Evolutionary conservation across 2,113 vertebrate genomes (phyloP), one percentile per base, ranked within the genome.

Genomic region (Nothocercus julius): DNA sequence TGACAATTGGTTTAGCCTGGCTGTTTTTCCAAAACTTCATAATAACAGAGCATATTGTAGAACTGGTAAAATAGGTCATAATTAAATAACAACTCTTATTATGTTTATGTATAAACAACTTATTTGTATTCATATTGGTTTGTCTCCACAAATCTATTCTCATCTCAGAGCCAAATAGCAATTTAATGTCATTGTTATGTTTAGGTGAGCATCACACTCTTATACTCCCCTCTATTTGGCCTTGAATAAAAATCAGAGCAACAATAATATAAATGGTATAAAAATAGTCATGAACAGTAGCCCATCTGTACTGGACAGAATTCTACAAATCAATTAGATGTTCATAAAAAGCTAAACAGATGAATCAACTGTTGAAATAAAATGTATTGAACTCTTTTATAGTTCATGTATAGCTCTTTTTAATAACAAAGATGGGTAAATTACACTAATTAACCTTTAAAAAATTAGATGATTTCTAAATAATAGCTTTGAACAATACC

Each of bases 361-460:
- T 90, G 94, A 98, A 98, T 97, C 97, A 98, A 98, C 97, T 90
- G 95, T 95, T 96, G 97, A 96, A 96, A 96, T 94, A 95, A 98
- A 98, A 98, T 91, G 59, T 85, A 94, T 95, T 97, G 96, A 98
- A 98, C 97, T 97, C 96, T 98, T 97, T 99, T 97, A 97, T 98
- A 98, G 98, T 98, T 97, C 98, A 73, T 98, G 97, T 97, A 97
- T 98, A 98, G 98, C 96, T 97, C 98, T 97, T 99, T 98, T 98
- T 98, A 98, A 98, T 97, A 98, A 98, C 97, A 81, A 96, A 97
- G 93, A 98, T 97, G 98, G 97, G 96, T 98, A 99, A 99, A 99
- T 99, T 99, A 99, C 98, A 98, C 98, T 98, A 98, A 99, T 99
- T 99, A 99, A 99, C 98, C 98, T 98, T 98, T 98, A 98, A 98